Conservation (phyloP, 2,888 invertebrate genomes). For the Parascotia fuliginaria region DNA sequence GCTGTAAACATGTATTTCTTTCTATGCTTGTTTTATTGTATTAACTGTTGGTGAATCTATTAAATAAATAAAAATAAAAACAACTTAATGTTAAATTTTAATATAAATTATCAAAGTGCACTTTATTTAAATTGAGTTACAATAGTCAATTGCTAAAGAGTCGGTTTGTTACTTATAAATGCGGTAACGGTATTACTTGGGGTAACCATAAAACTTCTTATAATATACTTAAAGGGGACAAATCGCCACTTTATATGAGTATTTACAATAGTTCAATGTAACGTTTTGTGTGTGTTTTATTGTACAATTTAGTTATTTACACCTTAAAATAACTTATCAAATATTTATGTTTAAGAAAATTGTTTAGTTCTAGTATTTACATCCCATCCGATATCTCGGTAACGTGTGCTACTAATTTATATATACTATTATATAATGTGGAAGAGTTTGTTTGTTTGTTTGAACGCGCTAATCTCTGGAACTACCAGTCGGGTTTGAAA, state of each 20-base stretch:
- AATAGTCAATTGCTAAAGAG: conserved; percentile 4
- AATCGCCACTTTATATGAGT: conserved; percentile 10
- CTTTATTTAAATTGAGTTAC: conserved; percentile 3
- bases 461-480: too few relatives aligned
- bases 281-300: conserved; percentile 33
- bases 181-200: conserved; percentile 32
- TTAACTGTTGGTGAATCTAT: too few relatives aligned
- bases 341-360: conserved; percentile 16
- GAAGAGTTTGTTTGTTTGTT: too few relatives aligned
- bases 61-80: too few relatives aligned
- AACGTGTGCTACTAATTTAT: neutral
- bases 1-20: too few relatives aligned
- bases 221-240: conserved; percentile 36
- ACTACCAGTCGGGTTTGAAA: too few relatives aligned
- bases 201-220: conserved; percentile 34
- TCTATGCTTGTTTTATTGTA: too few relatives aligned
- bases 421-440: too few relatives aligned
- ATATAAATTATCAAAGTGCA: neutral
- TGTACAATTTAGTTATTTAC: conserved; percentile 21
- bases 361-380: conserved; percentile 20
- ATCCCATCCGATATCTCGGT: conserved; percentile 1
- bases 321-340: conserved; percentile 6
- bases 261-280: conserved; percentile 26
- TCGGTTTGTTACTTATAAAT: conserved; percentile 12
- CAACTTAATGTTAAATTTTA: too few relatives aligned